Evolutionary conservation across 2,113 vertebrate genomes (phyloP).

Genomic region (Plecturocebus donacophilus): DNA sequence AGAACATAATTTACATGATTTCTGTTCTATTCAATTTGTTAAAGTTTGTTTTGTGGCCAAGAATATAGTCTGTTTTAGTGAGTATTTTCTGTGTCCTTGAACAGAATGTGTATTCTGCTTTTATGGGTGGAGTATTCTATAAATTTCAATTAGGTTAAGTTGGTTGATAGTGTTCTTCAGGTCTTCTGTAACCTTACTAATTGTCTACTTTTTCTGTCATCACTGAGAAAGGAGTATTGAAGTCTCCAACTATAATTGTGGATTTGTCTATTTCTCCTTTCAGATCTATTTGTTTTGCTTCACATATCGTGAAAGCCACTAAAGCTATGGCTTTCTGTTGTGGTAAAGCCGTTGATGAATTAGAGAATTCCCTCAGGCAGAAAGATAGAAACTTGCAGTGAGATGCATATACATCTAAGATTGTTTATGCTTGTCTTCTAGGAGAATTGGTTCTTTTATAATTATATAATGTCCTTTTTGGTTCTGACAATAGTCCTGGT

Average conservation of each 20-base stretch:
- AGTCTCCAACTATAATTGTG: background rate
- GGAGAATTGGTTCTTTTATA: background rate
- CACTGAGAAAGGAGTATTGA: background rate
- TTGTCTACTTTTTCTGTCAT: background rate
- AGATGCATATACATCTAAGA: background rate
- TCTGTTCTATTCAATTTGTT: background rate
- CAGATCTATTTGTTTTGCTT: background rate
- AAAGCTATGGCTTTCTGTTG: background rate
- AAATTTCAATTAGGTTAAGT: background rate
- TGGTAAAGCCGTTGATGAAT: background rate
- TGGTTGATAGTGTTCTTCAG: background rate
- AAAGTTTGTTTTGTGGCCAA: conserved; percentile 12
- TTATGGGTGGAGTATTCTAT: background rate
- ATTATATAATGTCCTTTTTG: background rate
- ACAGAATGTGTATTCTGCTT: background rate
- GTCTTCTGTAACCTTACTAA: background rate
- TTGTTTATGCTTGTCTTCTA: background rate
- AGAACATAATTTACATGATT: conserved; percentile 11
- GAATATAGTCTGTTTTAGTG: background rate
- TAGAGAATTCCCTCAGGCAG: background rate
- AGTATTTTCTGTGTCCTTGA: background rate
- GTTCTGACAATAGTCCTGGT: background rate
- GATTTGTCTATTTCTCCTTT: background rate
- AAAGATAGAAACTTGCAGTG: background rate
- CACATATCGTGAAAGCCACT: background rate